Base-by-base conservation (phyloP, 2,888 invertebrate genomes). In the Bembecia ichneumoniformis region DNA sequence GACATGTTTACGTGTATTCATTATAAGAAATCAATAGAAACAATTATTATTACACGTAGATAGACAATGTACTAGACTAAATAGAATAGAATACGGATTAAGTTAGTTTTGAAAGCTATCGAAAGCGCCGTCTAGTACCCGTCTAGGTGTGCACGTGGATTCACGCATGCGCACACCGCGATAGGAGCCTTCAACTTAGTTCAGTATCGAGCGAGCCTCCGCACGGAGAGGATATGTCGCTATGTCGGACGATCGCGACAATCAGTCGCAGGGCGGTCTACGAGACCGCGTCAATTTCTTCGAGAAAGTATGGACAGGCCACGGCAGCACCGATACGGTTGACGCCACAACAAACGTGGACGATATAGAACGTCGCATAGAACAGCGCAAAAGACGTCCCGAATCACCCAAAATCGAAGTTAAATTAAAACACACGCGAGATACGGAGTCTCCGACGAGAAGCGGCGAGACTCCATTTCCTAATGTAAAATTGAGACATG, bases 221-320 rank as follows among this genome's bases (percentile, higher is more conserved):
- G 71, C 59, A 62, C 64, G 58, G 75, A 69, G 73, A 81, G 84
- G 86, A 82, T 83, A 86, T 86, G 84, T 71, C 74, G 82, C 77
- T 61, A 84, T 84, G 86, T 81, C 86, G 58, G 83, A 87, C 82
- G 84, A 73, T 52, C 83, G 87, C 82, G 86, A 83, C 69, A 81
- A 81, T 63, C 82, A 86, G 82, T 76, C 86, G 82, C 80, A 80
- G 63, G 65, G 79, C 77, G 69, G 91, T 60, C 89, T 94, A 54
- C 89, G 90, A 56, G 92, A 94, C 66, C 91, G 93, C 62, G 94
- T 95, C 60, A 91, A 89, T 60, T 93, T 94, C 74, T 95, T 93
- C 79, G 95, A 95, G 76, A 92, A 92, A 82, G 90, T 94, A 57
- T 94, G 93, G 92, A 88, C 90, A 54, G 90, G 91, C 17, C 71